These are phyloP conservation scores for Tipula vernalis DNA, from an alignment of 2,888 invertebrate genomes.

Conservation along the genomic window DNA sequence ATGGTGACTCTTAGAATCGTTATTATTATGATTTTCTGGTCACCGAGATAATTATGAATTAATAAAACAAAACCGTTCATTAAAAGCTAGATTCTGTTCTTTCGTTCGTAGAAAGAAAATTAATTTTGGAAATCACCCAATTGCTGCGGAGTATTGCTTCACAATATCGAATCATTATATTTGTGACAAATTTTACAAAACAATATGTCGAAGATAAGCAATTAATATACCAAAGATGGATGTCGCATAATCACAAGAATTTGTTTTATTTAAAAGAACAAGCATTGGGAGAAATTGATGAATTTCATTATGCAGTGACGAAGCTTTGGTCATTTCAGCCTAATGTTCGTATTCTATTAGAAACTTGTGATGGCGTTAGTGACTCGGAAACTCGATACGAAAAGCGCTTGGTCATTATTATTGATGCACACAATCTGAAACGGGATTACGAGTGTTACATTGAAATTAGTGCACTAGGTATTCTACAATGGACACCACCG, in stretches of 20 bases:
- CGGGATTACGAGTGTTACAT: neutral
- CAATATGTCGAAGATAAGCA: neutral
- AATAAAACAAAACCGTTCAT: too few species aligned
- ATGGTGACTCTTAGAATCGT: too few species aligned
- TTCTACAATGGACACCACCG: neutral
- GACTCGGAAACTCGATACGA: neutral
- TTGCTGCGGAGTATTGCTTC: neutral
- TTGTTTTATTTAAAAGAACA: neutral
- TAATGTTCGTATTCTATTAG: neutral
- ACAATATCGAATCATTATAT: neutral
- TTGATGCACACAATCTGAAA: neutral
- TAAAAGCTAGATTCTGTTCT: neutral
- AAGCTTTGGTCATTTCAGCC: neutral
- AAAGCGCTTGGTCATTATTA: neutral
- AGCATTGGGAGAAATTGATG: neutral
- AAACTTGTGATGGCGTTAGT: neutral
- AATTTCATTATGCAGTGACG: neutral
- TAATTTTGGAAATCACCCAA: neutral
- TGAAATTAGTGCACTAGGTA: neutral
- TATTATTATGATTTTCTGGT: too few species aligned
- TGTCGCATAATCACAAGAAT: neutral
- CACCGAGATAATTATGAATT: too few species aligned
- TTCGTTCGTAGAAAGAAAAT: neutral
- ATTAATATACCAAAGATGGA: neutral
- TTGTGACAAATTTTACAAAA: neutral